These are phyloP conservation scores for Steinernema carpocapsae DNA, from an alignment of 2,888 invertebrate species.

Conservation along the genomic window DNA sequence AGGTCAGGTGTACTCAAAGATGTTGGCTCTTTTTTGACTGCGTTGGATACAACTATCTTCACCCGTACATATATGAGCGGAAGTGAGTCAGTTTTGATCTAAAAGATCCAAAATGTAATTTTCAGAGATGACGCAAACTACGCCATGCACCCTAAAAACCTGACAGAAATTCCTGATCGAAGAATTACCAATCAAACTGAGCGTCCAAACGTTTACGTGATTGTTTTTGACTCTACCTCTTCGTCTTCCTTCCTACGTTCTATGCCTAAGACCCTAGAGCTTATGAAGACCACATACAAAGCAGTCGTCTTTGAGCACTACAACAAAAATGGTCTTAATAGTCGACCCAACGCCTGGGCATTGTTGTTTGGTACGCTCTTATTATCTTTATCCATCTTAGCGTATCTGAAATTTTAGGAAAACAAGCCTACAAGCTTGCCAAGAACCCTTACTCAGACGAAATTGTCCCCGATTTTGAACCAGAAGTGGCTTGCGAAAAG, in stretches of 20 bases:
- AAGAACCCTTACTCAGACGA: background rate
- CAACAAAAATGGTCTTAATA: background rate
- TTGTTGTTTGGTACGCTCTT: too few species aligned
- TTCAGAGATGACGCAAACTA: background rate
- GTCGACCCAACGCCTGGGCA: too few species aligned
- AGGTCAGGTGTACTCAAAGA: constrained; percentile 21
- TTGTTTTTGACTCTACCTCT: background rate
- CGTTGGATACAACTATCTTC: constrained; percentile 26
- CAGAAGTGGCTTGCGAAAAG: background rate
- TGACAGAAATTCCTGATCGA: background rate
- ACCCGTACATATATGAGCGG: constrained; percentile 21
- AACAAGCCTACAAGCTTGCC: background rate
- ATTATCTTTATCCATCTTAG: background rate
- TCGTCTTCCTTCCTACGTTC: background rate
- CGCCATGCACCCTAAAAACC: background rate
- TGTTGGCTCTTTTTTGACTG: background rate
- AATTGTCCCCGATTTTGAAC: background rate
- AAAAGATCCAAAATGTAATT: background rate
- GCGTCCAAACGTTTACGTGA: background rate
- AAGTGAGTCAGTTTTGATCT: background rate
- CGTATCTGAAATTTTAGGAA: background rate
- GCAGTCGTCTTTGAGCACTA: background rate
- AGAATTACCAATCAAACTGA: background rate
- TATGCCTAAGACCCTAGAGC: background rate
- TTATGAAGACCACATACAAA: background rate